These are phyloP conservation scores for Luperina testacea DNA, from an alignment of 2,888 invertebrate genomes.

Conservation along the genomic window DNA sequence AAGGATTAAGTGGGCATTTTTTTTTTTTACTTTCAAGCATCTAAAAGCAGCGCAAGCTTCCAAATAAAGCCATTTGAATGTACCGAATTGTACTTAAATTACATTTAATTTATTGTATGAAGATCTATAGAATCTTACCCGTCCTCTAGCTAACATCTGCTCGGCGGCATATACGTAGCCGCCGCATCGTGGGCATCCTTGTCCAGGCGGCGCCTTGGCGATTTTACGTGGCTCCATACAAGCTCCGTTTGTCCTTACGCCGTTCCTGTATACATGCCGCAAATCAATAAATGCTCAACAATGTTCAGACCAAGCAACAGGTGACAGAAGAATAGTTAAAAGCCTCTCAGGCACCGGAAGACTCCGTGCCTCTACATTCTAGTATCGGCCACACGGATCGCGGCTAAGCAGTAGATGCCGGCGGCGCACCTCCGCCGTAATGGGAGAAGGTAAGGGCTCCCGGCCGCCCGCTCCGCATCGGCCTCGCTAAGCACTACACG, in stretches of 20 bases:
- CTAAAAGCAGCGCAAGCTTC: slow-evolving; percentile 53
- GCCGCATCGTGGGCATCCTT: slow-evolving; percentile 97
- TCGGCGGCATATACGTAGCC: slow-evolving; percentile 97
- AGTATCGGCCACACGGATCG: slow-evolving; percentile 83
- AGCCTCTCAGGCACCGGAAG: slow-evolving; percentile 83
- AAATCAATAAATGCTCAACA: slow-evolving; percentile 71
- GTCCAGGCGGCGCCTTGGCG: slow-evolving; percentile 95
- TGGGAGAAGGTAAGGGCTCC: slow-evolving; percentile 90
- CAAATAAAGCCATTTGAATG: slow-evolving; percentile 11
- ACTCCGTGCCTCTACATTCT: slow-evolving; percentile 81
- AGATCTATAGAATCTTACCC: slow-evolving; percentile 90
- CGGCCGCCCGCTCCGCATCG: slow-evolving; percentile 89
- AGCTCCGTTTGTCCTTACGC: slow-evolving; percentile 90
- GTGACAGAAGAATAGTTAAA: slow-evolving; percentile 88
- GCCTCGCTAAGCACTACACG: slow-evolving; percentile 83
- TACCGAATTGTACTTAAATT: neutral
- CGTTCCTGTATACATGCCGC: slow-evolving; percentile 77
- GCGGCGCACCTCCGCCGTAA: slow-evolving; percentile 90
- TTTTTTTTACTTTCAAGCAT: slow-evolving; percentile 21
- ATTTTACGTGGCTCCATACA: slow-evolving; percentile 93
- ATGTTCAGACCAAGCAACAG: slow-evolving; percentile 77
- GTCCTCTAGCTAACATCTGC: slow-evolving; percentile 97
- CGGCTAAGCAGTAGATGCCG: slow-evolving; percentile 87
- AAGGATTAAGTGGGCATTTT: neutral
- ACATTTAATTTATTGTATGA: neutral